Base-by-base conservation (phyloP, 1,140 invertebrate species). In the Drosophila orena region DNA sequence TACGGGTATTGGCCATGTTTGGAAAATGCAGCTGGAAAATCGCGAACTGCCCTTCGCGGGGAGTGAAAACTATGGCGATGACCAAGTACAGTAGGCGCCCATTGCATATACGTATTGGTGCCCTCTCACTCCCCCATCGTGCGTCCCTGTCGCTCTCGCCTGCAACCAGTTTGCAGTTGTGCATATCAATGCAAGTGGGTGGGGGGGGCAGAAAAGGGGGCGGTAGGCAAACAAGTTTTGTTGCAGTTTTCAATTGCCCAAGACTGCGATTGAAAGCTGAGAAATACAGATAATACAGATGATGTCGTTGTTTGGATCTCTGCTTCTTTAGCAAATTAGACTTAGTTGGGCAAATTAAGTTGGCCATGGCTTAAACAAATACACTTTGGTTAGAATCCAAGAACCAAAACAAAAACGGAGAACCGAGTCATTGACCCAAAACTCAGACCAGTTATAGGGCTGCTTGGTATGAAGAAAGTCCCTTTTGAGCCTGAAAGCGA, bases 351-450 rank as follows among this genome's bases (percentile, higher is more conserved):
- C 30, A 20, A 49, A 0, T 14, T 38, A 38, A 14, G 11, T 14
- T 54, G 4, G 10, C 20, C 8, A 7, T 14, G 46, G 27, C 27
- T 22, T 30, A 15, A 11, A 24, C 22, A 35, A 44, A 54, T 35
- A 12, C 20, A 12, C 20, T 5, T n/a, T 4, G 17, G 37, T n/a
- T 10, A 56, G 62, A 68, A 77, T 12, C 17, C 37, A 57, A 68
- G 73, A 77, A 88, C 54, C 83, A 86, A 89, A 86, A 89, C 83
- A 86, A 86, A 46, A 86, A 81, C 60, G 30, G 59, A 61, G 58
- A 66, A 43, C 7, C 59, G 50, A 88, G 83, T 86, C 83, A 81
- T 88, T 86, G 83, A 86, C 83, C 83, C 83, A 88, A 64, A 81
- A 49, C 42, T 24, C 56, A 72, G 83, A 86, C 83, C 83, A 86